These are phyloP conservation scores for Tetranychus cinnabarinus DNA, from an alignment of 1,140 invertebrate species.

Conservation along the genomic window DNA sequence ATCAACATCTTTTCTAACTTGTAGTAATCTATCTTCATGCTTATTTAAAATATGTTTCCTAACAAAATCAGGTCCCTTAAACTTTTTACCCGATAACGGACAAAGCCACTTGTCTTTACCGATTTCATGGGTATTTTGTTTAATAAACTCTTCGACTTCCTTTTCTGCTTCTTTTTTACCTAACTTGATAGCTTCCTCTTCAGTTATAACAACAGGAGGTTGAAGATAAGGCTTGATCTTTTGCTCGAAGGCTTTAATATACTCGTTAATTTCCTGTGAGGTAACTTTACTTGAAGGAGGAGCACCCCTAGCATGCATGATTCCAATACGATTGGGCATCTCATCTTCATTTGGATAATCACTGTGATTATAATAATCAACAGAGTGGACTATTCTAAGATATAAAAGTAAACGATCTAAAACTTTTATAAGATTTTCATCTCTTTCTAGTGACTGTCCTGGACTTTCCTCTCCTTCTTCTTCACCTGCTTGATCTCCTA, in stretches of 20 bases:
- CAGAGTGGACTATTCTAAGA: conserved; percentile 84
- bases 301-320: conserved; percentile 75
- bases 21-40: conserved; percentile 82
- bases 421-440: conserved; percentile 44
- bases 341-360: conserved; percentile 99
- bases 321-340: conserved; percentile 96
- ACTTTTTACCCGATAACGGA: conserved; percentile 93
- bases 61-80: conserved; percentile 97
- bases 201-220: conserved; percentile 34
- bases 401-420: conserved; percentile 70
- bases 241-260: conserved; percentile 48
- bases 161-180: conserved; percentile 61
- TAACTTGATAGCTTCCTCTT: conserved; percentile 59
- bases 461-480: conserved; percentile 27
- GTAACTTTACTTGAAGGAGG: conserved; percentile 50
- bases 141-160: conserved; percentile 82
- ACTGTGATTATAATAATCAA: conserved; percentile 96
- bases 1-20: conserved; percentile 79
- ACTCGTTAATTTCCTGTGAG: conserved; percentile 34
- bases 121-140: conserved; percentile 66
- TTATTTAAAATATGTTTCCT: conserved; percentile 97
- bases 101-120: conserved; percentile 92
- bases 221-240: conserved; percentile 74
- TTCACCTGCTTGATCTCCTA: conserved; percentile 38
- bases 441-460: conserved; percentile 35